A percentile compares a stretch with the other conserved stretches of the same genome.
Evolutionary conservation across 2,797 vertebrate species (phyloP).

Genomic region (Taenioides sp.): DNA sequence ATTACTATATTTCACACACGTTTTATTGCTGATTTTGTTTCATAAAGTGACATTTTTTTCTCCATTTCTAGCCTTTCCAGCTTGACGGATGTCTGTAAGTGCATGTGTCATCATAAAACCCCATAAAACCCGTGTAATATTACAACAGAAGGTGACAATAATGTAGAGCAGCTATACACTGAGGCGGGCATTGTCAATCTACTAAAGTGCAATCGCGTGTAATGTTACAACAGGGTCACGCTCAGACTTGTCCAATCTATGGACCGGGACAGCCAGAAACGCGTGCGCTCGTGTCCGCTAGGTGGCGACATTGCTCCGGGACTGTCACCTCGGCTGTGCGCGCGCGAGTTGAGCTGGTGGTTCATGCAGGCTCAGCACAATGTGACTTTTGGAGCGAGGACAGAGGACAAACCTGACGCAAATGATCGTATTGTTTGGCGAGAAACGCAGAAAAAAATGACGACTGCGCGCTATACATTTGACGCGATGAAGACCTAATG

Average conservation of each 20-base stretch:
- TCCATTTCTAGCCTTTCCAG: not conserved
- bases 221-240: slow-evolving; percentile 34
- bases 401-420: slow-evolving; percentile 40
- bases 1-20: no score
- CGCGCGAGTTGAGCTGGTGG: slow-evolving; percentile 38
- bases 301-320: slow-evolving; percentile 70
- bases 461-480: no score
- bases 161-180: slow-evolving; percentile 31
- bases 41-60: not conserved
- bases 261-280: slow-evolving; percentile 26
- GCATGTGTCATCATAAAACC: slow-evolving; percentile 37
- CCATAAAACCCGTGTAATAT: slow-evolving; percentile 44
- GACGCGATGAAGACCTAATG: no score
- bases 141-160: slow-evolving; percentile 49
- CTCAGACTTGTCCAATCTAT: slow-evolving; percentile 57
- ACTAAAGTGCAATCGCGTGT: slow-evolving; percentile 62
- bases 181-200: slow-evolving; percentile 43
- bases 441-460: not conserved
- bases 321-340: slow-evolving; percentile 26
- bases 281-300: slow-evolving; percentile 66
- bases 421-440: slow-evolving; percentile 5
- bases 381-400: slow-evolving; percentile 22
- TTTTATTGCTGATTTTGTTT: not conserved
- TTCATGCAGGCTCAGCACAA: slow-evolving; percentile 53
- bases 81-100: slow-evolving; percentile 7